Percentiles rank a stretch among this genome's conserved stretches.
phyloP scores from a whole-genome alignment of 2,113 vertebrate species.

The Colaptes auratus region DNA sequence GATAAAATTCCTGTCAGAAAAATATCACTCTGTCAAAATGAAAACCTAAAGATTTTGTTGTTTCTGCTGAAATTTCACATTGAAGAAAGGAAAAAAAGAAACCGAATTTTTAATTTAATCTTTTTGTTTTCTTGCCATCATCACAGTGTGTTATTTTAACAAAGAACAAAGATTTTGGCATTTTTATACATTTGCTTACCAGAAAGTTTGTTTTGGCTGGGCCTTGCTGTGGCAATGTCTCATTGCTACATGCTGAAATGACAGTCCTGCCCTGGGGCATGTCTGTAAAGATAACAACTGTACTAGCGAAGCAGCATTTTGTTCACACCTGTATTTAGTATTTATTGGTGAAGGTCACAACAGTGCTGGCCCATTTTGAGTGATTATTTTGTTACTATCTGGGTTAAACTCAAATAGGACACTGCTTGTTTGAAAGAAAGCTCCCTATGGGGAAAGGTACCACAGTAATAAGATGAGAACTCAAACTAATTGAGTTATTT shows the following conservation, averaged over 20 bases:
- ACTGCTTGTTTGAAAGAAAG: background rate
- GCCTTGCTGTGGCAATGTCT: background rate
- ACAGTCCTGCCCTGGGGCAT: background rate
- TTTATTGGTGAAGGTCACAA: background rate
- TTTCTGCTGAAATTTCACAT: background rate
- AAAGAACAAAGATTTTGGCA: background rate
- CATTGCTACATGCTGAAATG: background rate
- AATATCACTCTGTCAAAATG: background rate
- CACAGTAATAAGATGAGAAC: conserved; percentile 3
- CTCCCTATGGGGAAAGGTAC: background rate
- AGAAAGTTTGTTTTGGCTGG: background rate
- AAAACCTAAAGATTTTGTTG: background rate
- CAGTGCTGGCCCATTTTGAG: background rate
- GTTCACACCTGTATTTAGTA: background rate
- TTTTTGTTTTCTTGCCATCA: background rate
- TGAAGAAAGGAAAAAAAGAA: background rate
- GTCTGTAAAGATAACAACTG: background rate
- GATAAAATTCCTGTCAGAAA: background rate
- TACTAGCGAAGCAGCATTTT: background rate
- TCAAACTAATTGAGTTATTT: conserved; percentile 4
- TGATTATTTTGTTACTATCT: conserved; percentile 43
- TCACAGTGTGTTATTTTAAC: background rate
- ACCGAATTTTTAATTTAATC: background rate
- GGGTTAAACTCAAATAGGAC: conserved; percentile 39
- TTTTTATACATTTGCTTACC: background rate